Conservation (phyloP, 2,888 invertebrate genomes). For the Drosophila ustulata region DNA sequence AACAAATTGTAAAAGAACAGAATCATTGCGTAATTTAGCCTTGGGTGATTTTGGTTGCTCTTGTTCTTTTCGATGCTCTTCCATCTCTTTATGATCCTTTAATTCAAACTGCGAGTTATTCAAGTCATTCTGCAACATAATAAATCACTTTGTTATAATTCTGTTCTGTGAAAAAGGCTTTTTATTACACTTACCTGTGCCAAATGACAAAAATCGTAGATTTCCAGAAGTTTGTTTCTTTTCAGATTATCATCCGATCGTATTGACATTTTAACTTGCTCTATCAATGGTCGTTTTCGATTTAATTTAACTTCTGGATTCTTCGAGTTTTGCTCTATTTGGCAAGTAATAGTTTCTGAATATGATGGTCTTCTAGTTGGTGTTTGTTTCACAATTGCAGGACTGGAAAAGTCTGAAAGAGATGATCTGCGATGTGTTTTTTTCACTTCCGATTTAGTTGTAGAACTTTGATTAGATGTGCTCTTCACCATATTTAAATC, state of each 20-base stretch:
- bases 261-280: neutral
- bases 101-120: neutral
- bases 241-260: neutral
- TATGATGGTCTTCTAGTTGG: slow-evolving; percentile 14
- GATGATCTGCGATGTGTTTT: neutral
- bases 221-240: too few relatives aligned
- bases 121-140: neutral
- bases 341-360: neutral
- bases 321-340: neutral
- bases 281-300: slow-evolving; percentile 1
- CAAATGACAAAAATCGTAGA: neutral
- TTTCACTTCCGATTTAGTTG: neutral
- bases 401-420: neutral
- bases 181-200: neutral
- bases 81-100: neutral
- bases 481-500: neutral
- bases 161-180: neutral
- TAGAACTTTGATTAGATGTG: neutral
- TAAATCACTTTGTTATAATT: too few relatives aligned
- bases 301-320: neutral
- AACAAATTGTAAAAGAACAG: slow-evolving; percentile 30
- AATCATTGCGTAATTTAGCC: slow-evolving; percentile 17
- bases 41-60: neutral
- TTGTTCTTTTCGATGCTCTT: too few relatives aligned
- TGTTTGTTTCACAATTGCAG: neutral